These are phyloP conservation scores for Dimorphilus gyrociliatus DNA, from an alignment of 2,888 invertebrate species.

Conservation along the genomic window DNA sequence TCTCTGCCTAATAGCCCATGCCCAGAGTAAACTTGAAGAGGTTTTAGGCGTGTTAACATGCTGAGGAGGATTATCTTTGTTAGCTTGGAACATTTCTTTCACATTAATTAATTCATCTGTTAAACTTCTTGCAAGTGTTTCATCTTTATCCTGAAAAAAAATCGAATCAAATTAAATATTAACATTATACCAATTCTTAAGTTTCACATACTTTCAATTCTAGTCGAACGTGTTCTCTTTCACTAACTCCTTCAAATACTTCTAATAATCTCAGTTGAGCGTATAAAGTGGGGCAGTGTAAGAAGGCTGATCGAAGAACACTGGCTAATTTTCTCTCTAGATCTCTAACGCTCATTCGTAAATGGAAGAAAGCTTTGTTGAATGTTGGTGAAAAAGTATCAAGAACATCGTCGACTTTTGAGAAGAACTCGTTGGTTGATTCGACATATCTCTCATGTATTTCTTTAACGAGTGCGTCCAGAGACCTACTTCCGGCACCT, in stretches of 20 bases:
- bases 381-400: too few relatives aligned
- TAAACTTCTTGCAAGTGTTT: conserved; percentile 20
- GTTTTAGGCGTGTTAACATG: conserved; percentile 34
- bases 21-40: conserved; percentile 32
- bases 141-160: conserved; percentile 24
- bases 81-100: conserved; percentile 21
- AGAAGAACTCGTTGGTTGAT: conserved; percentile 30
- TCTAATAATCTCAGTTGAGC: conserved; percentile 33
- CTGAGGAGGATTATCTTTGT: conserved; percentile 17
- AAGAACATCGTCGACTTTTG: conserved; percentile 7
- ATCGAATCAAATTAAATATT: too few relatives aligned
- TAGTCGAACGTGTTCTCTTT: conserved; percentile 35
- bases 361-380: too few relatives aligned
- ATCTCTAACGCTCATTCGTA: too few relatives aligned
- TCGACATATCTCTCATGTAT: conserved; percentile 28
- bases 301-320: conserved; percentile 28
- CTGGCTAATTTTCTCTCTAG: conserved; percentile 29
- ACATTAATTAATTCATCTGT: conserved; percentile 26
- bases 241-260: conserved; percentile 36
- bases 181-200: too few relatives aligned
- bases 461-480: conserved; percentile 34
- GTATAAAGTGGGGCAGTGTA: conserved; percentile 32
- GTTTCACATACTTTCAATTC: too few relatives aligned
- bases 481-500: conserved; percentile 32
- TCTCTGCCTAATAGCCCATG: conserved; percentile 25